phyloP scores from a whole-genome alignment of 1,140 invertebrate genomes.

The Octopus bimaculoides region DNA sequence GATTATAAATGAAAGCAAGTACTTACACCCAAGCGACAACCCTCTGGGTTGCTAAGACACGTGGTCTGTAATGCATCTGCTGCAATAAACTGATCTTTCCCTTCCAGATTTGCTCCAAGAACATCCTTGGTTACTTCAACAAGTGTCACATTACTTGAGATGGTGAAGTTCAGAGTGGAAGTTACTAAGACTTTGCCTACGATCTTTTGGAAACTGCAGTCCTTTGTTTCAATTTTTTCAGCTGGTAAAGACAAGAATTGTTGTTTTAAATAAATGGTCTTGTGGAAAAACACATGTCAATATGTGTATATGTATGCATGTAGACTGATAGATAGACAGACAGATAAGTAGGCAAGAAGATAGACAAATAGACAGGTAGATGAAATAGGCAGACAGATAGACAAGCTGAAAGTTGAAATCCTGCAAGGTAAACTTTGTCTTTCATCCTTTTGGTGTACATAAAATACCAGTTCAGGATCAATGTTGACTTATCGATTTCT shows the following conservation, averaged over 20 bases:
- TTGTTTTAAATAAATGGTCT: conserved; percentile 1
- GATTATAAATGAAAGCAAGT: background rate
- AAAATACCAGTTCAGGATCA: too few relatives aligned
- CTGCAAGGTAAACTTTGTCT: too few relatives aligned
- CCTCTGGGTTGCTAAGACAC: conserved; percentile 30
- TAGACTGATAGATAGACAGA: too few relatives aligned
- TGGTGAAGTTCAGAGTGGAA: conserved; percentile 21
- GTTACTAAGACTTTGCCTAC: conserved; percentile 23
- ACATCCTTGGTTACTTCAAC: conserved; percentile 22
- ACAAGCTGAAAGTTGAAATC: too few relatives aligned
- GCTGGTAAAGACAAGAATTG: conserved; percentile 20
- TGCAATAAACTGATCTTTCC: conserved; percentile 26
- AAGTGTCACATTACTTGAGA: conserved; percentile 21
- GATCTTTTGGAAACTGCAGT: conserved; percentile 28
- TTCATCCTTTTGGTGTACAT: too few relatives aligned
- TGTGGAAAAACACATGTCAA: background rate
- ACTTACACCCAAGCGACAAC: conserved; percentile 31
- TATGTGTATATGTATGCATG: too few relatives aligned
- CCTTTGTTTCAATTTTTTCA: conserved; percentile 15
- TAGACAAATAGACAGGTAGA: too few relatives aligned
- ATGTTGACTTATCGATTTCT: too few relatives aligned
- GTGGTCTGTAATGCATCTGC: conserved; percentile 10
- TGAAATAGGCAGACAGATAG: too few relatives aligned
- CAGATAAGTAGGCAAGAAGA: too few relatives aligned
- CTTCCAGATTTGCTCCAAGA: conserved; percentile 27